Evolutionary conservation across 2,888 invertebrate genomes (phyloP).

Genomic region (Coenonympha arcania): DNA sequence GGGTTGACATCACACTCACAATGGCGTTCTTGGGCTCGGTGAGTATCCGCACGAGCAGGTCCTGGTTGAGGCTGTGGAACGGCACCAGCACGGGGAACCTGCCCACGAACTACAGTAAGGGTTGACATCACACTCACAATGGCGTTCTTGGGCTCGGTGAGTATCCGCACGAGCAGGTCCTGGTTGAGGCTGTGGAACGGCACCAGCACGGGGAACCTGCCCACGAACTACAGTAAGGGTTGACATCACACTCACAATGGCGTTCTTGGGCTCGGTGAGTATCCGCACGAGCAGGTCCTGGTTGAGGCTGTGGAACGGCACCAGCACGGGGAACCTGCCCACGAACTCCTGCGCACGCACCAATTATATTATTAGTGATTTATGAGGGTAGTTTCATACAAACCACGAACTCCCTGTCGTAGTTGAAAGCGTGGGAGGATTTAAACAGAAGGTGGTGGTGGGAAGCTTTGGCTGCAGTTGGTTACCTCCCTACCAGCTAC

Average conservation of each 20-base stretch:
- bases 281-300: slow-evolving; percentile 94
- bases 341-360: slow-evolving; percentile 78
- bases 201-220: slow-evolving; percentile 96
- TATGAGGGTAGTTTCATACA: too few relatives aligned
- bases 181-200: slow-evolving; percentile 97
- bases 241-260: slow-evolving; percentile 82
- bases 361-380: background rate
- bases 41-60: slow-evolving; percentile 93
- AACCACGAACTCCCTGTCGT: too few relatives aligned
- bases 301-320: slow-evolving; percentile 97
- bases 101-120: slow-evolving; percentile 94
- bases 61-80: slow-evolving; percentile 94
- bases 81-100: slow-evolving; percentile 98
- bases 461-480: too few relatives aligned
- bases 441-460: too few relatives aligned
- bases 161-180: slow-evolving; percentile 92
- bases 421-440: too few relatives aligned
- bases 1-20: too few relatives aligned
- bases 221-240: too few relatives aligned
- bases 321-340: slow-evolving; percentile 97
- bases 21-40: slow-evolving; percentile 98
- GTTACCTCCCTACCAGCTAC: too few relatives aligned
- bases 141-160: slow-evolving; percentile 98
- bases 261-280: slow-evolving; percentile 97
- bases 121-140: too few relatives aligned